Base-by-base conservation (phyloP, 2,797 vertebrate genomes). In the Megalops cyprinoides region DNA sequence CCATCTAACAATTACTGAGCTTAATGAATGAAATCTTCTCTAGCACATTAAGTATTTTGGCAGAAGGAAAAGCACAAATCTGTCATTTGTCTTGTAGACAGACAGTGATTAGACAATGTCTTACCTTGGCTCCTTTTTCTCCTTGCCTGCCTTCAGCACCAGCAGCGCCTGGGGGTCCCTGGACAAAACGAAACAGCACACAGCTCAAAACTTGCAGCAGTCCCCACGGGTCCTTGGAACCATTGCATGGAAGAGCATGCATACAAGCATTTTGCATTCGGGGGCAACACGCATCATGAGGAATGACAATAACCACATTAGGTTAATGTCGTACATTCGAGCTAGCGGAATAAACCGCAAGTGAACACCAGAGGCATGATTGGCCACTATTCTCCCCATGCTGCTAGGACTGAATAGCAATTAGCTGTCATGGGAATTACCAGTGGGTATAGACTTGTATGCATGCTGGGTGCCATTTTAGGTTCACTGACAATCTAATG, bases 101-200 rank as follows among this genome's bases (percentile, higher is more conserved):
- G 7, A 69, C 44, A 42, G 14, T 44, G 67, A 44, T 25, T 56
- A 3, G 14, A 10, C 18, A 14, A 48, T 0, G 12, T 28, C 84
- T 91, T 84, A 99, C 98, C 97, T 99, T 99, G 85, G 97, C 95
- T 60, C 98, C 98, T 83, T 99, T 99, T 90, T 99, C 98, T 76
- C 98, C 98, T 92, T 98, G 96, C 86, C 95, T 96, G 84, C 98
- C 98, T 89, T 97, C 96, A 80, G 94, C 86, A 62, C 98, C 98
- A 1, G 91, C 85, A 83, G 84, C 87, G 88, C 97, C 98, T 79
- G 95, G 84, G 58, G 96, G 91, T 73, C 98, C 98, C 98, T 99
- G 81, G 39, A 82, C 89, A 80, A 88, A 23, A 89, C 0, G 78
- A 53, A 65, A 84, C 14, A n/a, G 4, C 81, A 82, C n/a, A 74